phyloP scores from a whole-genome alignment of 2,113 vertebrate genomes.

The Mesoclemmys tuberculata region DNA sequence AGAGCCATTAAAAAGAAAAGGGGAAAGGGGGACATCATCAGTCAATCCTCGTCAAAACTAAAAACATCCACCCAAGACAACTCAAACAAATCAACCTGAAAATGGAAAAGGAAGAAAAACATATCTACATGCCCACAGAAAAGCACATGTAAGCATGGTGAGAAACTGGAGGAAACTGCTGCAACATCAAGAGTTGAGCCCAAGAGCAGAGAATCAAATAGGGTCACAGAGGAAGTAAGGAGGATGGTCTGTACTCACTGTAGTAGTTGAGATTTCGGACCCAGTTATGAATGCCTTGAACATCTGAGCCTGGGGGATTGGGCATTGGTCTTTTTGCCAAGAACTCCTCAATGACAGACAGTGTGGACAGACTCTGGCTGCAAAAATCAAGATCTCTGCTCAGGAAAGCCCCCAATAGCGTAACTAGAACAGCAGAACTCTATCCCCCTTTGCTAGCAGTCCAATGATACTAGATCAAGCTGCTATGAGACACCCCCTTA shows the following conservation, averaged over 20 bases:
- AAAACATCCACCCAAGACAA: background rate
- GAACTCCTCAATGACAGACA: slow-evolving; percentile 98
- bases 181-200: background rate
- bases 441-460: background rate
- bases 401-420: slow-evolving; percentile 10
- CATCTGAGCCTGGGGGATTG: slow-evolving; percentile 75
- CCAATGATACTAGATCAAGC: background rate
- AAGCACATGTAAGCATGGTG: background rate
- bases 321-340: slow-evolving; percentile 91
- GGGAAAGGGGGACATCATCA: background rate
- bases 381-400: slow-evolving; percentile 58
- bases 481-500: background rate
- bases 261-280: slow-evolving; percentile 95
- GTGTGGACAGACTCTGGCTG: slow-evolving; percentile 97
- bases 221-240: background rate
- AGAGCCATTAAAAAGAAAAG: background rate
- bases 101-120: background rate
- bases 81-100: background rate
- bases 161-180: background rate
- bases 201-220: background rate
- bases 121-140: background rate
- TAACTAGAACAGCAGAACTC: background rate
- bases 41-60: background rate
- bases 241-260: slow-evolving; percentile 84
- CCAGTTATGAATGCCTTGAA: slow-evolving; percentile 87